Evolutionary conservation across 2,888 invertebrate species (phyloP).

Genomic region (Drosophila koepferae): DNA sequence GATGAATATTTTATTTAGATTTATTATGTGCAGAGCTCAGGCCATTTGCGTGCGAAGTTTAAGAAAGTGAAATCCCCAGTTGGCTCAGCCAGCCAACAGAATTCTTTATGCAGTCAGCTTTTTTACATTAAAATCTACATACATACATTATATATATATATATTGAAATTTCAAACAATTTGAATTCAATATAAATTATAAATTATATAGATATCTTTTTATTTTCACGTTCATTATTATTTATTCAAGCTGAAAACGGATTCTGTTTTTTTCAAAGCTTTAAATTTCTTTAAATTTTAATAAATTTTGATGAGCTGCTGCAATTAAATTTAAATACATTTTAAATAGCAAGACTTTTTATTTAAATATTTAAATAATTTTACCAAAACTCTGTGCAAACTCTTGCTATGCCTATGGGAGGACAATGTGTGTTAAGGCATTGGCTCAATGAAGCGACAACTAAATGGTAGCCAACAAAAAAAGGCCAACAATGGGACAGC

Average conservation of each 20-base stretch:
- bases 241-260: too few relatives aligned
- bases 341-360: neutral
- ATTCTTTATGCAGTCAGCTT: neutral
- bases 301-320: neutral
- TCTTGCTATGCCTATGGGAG: constrained; percentile 33
- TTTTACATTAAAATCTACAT: neutral
- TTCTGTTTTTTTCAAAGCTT: too few relatives aligned
- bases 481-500: constrained; percentile 2
- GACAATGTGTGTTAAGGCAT: constrained; percentile 40
- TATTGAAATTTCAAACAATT: neutral
- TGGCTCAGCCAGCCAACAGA: neutral
- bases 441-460: constrained; percentile 74
- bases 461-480: constrained; percentile 52
- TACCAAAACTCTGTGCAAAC: constrained; percentile 15
- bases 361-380: constrained; percentile 8
- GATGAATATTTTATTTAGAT: constrained; percentile 7
- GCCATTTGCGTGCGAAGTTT: neutral
- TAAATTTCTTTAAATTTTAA: neutral
- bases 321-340: neutral
- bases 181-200: neutral
- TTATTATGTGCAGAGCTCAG: constrained; percentile 1
- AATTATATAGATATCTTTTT: neutral
- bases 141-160: neutral
- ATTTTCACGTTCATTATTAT: too few relatives aligned
- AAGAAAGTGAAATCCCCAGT: neutral